phyloP scores from a whole-genome alignment of 53 echinoderm and acorn worm species.

The Paelopatides confundens region DNA sequence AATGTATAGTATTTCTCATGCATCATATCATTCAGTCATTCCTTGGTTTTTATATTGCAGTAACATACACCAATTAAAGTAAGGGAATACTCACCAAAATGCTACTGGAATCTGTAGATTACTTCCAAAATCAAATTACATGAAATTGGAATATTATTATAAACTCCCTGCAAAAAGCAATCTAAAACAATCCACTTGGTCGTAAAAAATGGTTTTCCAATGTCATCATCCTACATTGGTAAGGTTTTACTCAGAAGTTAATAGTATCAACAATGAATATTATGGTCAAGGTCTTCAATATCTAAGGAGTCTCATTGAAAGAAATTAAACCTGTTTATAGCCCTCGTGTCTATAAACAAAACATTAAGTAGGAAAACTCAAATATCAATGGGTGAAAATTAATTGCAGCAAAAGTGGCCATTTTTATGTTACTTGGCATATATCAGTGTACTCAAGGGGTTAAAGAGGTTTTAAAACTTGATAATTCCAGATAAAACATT shows the following conservation, averaged over 20 bases:
- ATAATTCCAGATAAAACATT: no score
- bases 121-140: not conserved
- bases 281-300: constrained; percentile 25
- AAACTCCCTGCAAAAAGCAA: not conserved
- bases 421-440: no score
- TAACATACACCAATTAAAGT: not conserved
- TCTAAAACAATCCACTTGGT: not conserved
- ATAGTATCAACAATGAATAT: not conserved
- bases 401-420: no score
- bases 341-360: not conserved
- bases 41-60: not conserved
- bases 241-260: not conserved
- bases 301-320: not conserved
- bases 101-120: not conserved
- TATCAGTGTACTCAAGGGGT: no score
- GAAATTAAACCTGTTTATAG: not conserved
- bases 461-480: no score
- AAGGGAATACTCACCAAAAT: not conserved
- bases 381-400: no score
- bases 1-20: not conserved
- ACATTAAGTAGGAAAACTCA: no score
- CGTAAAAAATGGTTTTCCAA: not conserved
- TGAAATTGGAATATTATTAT: not conserved
- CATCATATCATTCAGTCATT: not conserved
- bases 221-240: not conserved